A percentile compares a stretch with the other conserved stretches of the same genome.
Evolutionary conservation across 2,797 vertebrate species (phyloP).

Genomic region (Buphagus erythrorhynchus): DNA sequence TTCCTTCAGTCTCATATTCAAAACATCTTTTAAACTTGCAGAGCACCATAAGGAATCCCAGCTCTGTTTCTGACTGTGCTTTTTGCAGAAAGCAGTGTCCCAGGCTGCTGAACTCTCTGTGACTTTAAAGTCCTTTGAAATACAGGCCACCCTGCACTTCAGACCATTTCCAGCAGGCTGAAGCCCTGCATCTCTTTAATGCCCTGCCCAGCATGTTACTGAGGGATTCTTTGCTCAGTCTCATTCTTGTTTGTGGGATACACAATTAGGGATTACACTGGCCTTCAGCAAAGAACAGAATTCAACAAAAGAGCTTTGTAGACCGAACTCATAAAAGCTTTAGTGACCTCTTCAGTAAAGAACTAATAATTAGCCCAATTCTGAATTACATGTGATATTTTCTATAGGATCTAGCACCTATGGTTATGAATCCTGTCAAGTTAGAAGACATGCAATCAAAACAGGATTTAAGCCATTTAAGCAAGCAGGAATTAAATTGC

Average conservation of each 20-base stretch:
- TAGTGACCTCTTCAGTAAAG: not conserved
- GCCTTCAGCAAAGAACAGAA: not conserved
- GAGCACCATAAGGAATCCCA: not conserved
- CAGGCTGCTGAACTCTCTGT: not conserved
- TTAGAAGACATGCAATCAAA: not conserved
- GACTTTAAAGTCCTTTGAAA: not conserved
- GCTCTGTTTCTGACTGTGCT: not conserved
- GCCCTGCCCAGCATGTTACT: not conserved
- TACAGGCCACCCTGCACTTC: not conserved
- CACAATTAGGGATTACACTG: not conserved
- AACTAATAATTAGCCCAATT: not conserved
- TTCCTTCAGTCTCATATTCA: not conserved
- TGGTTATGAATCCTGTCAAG: not conserved
- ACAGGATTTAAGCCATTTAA: not conserved
- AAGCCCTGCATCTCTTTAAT: not conserved
- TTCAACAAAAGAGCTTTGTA: constrained; percentile 1
- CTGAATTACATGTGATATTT: not conserved
- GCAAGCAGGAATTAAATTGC: not conserved
- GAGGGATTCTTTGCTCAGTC: not conserved
- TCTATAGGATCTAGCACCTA: not conserved
- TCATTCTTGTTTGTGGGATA: fast-evolving
- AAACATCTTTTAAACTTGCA: not conserved
- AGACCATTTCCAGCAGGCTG: not conserved
- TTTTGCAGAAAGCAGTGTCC: not conserved
- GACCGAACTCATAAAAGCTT: not conserved